Evolutionary conservation across 2,888 invertebrate species (phyloP).

Genomic region (Dichetophora obliterata): DNA sequence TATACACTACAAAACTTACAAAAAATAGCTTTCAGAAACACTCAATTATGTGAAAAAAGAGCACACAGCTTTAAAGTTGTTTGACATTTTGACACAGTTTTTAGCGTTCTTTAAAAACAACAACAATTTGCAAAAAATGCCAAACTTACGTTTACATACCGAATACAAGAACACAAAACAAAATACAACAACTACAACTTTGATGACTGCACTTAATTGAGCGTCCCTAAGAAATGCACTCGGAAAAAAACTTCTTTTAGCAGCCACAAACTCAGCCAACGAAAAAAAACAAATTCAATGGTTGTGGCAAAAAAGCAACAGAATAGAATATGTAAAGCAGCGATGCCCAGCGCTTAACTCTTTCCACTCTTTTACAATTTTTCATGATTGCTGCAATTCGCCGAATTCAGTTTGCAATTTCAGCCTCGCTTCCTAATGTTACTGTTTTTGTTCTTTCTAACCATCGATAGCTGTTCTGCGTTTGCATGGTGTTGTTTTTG

Average conservation of each 20-base stretch:
- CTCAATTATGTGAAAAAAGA: neutral
- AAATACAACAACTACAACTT: neutral
- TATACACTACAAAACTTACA: too few relatives aligned
- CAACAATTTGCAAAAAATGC: neutral
- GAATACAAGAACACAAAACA: neutral
- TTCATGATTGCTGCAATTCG: too few relatives aligned
- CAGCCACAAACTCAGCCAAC: conserved; percentile 8
- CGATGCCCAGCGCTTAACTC: too few relatives aligned
- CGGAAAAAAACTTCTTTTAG: neutral
- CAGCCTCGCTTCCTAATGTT: too few relatives aligned
- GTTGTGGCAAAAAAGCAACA: neutral
- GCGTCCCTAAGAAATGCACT: neutral
- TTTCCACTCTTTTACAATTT: too few relatives aligned
- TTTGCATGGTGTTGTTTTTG: too few relatives aligned
- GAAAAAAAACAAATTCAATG: conserved; percentile 23
- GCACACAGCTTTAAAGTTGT: neutral
- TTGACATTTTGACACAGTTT: conserved; percentile 2
- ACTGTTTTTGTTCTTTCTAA: too few relatives aligned
- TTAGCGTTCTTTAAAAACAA: neutral
- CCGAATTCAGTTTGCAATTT: too few relatives aligned
- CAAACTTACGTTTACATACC: neutral
- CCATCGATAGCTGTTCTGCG: too few relatives aligned
- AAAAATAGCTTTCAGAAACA: neutral
- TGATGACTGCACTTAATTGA: conserved; percentile 14
- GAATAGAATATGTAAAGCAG: too few relatives aligned